Conservation (phyloP, 2,797 vertebrate genomes). For the Denticeps clupeoides region DNA sequence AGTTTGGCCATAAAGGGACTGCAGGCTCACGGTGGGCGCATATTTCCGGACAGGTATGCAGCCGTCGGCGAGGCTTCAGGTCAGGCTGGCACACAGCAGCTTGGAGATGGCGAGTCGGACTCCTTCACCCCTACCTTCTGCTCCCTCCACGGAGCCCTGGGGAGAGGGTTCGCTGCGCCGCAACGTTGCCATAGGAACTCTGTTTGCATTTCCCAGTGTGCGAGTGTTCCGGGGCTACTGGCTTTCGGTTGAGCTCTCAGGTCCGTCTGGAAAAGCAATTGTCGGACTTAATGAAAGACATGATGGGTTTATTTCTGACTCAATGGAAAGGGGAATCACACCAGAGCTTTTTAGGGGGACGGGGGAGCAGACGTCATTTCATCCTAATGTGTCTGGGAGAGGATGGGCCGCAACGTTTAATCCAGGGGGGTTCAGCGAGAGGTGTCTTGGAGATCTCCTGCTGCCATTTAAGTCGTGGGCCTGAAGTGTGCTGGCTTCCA, state of each 20-base stretch:
- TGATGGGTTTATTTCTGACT: constrained; percentile 47
- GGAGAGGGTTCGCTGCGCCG: constrained; percentile 44
- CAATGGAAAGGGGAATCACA: constrained; percentile 33
- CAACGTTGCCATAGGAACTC: constrained; percentile 59
- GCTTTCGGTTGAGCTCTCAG: constrained; percentile 46
- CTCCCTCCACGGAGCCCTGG: constrained; percentile 30
- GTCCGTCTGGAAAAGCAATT: constrained; percentile 49
- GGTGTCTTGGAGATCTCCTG: too few relatives aligned
- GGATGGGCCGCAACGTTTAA: too few relatives aligned
- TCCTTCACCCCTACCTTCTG: constrained; percentile 9
- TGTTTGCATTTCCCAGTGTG: constrained; percentile 72
- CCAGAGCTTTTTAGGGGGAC: constrained; percentile 1
- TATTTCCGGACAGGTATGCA: too few relatives aligned
- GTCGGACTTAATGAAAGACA: constrained; percentile 42
- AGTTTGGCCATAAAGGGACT: too few relatives aligned
- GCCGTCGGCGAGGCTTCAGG: too few relatives aligned
- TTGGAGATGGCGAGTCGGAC: constrained; percentile 14
- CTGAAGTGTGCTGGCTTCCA: constrained; percentile 24
- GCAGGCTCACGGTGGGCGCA: too few relatives aligned
- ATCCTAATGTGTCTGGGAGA: too few relatives aligned
- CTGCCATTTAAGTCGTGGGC: neutral
- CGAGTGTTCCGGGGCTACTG: constrained; percentile 44
- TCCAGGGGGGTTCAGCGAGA: too few relatives aligned
- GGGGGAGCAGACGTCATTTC: neutral
- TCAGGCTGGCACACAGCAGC: too few relatives aligned